These are phyloP conservation scores for Dendrolimus houi DNA, from an alignment of 2,888 invertebrate genomes.

Conservation along the genomic window DNA sequence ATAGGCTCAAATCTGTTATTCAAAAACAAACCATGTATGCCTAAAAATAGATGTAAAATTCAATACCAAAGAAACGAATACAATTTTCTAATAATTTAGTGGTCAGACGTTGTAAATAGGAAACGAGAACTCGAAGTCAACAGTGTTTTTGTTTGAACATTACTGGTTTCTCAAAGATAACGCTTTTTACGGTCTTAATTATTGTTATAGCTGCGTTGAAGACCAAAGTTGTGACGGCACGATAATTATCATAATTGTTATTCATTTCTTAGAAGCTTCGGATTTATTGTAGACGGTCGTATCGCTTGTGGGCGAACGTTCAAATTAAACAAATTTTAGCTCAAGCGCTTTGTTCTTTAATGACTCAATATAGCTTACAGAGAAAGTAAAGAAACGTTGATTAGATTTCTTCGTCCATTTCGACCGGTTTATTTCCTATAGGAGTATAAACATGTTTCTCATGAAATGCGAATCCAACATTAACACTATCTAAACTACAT, in stretches of 20 bases:
- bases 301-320: background rate
- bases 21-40: background rate
- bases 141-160: conserved; percentile 63
- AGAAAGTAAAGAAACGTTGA: too few species aligned
- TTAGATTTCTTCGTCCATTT: too few species aligned
- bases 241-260: conserved; percentile 66
- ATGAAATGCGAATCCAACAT: too few species aligned
- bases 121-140: conserved; percentile 48
- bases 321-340: background rate
- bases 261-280: conserved; percentile 42
- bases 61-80: background rate
- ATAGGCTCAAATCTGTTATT: background rate
- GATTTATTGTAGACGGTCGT: conserved; percentile 23
- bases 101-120: conserved; percentile 46
- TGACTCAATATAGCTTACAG: background rate
- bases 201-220: conserved; percentile 51
- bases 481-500: too few species aligned
- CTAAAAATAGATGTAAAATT: background rate
- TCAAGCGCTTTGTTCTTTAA: background rate
- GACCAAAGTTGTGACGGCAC: conserved; percentile 45
- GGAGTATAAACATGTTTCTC: too few species aligned
- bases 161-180: conserved; percentile 62
- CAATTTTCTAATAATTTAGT: background rate
- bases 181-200: conserved; percentile 62
- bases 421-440: too few species aligned